These are phyloP conservation scores for Eupithecia subfuscata DNA, from an alignment of 2,888 invertebrate genomes.

Conservation along the genomic window DNA sequence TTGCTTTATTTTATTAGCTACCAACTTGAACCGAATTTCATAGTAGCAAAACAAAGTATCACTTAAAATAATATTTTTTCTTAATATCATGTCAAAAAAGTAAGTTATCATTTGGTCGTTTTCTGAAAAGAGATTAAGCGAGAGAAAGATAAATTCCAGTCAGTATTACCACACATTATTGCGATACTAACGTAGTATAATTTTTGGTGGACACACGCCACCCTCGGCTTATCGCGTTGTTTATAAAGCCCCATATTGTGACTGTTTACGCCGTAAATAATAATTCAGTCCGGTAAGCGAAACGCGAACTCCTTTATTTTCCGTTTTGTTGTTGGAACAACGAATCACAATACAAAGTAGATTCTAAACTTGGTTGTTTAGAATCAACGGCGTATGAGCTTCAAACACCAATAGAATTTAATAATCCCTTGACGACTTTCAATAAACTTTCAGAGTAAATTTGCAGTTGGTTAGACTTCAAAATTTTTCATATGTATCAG, in stretches of 20 bases:
- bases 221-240: conserved; percentile 62
- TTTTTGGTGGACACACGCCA: conserved; percentile 52
- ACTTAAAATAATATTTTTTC: no score
- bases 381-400: background rate
- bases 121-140: background rate
- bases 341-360: background rate
- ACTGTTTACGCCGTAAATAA: conserved; percentile 68
- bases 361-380: background rate
- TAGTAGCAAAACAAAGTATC: background rate
- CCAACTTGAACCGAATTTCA: background rate
- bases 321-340: conserved; percentile 24
- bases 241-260: conserved; percentile 62
- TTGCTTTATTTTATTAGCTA: background rate
- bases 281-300: conserved; percentile 56
- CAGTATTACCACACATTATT: conserved; percentile 24
- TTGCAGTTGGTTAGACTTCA: no score
- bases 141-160: background rate
- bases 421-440: background rate
- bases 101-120: background rate
- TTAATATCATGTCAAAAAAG: background rate
- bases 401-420: background rate
- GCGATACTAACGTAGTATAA: conserved; percentile 32
- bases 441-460: no score
- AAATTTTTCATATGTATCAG: no score
- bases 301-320: conserved; percentile 37